Conservation (phyloP, 2,797 vertebrate genomes). For the Meda fulgida region DNA sequence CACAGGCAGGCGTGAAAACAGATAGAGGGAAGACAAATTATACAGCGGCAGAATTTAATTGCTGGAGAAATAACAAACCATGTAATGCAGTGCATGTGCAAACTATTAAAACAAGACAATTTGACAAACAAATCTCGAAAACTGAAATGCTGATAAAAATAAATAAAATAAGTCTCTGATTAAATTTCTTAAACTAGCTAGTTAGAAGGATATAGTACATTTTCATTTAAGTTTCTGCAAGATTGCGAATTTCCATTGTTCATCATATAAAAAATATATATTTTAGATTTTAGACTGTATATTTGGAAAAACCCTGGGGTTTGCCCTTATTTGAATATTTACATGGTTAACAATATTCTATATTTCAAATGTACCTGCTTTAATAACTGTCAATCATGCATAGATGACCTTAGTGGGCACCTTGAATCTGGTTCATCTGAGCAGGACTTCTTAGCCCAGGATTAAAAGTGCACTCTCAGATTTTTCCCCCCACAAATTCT, state of each 20-base stretch:
- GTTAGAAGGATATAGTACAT: not conserved
- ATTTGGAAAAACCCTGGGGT: not conserved
- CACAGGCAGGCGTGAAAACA: not conserved
- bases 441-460: not conserved
- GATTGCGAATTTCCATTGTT: not conserved
- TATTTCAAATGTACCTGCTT: not conserved
- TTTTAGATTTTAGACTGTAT: not conserved
- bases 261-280: not conserved
- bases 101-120: not conserved
- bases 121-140: not conserved
- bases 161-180: not conserved
- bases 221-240: not conserved
- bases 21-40: slow-evolving; percentile 11
- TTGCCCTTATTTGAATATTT: not conserved
- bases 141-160: not conserved
- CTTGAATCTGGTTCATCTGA: not conserved
- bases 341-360: not conserved
- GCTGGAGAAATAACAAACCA: not conserved
- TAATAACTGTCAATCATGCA: not conserved
- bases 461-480: not conserved
- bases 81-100: not conserved
- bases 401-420: not conserved
- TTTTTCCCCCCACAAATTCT: not conserved
- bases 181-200: not conserved
- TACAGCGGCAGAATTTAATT: not conserved